Base-by-base conservation (phyloP, 2,797 vertebrate genomes). In the Remorina albescens region DNA sequence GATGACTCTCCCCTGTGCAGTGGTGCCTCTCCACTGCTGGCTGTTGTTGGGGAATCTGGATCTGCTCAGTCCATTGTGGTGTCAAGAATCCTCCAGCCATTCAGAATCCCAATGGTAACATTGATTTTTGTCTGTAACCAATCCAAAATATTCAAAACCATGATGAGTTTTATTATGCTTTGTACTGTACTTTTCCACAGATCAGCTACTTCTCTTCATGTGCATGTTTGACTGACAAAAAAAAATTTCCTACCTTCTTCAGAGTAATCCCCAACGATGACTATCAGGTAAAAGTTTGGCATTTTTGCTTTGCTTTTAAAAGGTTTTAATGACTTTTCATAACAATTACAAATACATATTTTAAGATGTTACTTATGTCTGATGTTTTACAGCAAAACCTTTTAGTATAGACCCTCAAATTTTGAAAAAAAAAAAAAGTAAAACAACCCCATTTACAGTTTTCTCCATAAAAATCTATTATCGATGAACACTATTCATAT, bases 141-240 rank as follows among this genome's bases (percentile, higher is more conserved):
- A 8, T 23, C 2, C 19, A 47, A 56, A 25, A 3, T 8, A 7
- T 55, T 4, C 30, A 16, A 39, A 7, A 5, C 12, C 15, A 2
- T 32, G 18, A 30, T 51, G 0, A 41, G 5, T 44, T 66, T 50
- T 28, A 32, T 0, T 42, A 1, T 63, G 11, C 19, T 66, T 16
- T 44, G 34, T 51, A 7, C 23, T 32, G 47, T 50, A 8, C 67
- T 32, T 78, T 60, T 16, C 5, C 13, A 44, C 73, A 95, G 94
- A 94, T 95, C 68, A 95, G 94, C 76, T 95, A 95, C 75, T 95
- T 95, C 78, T 94, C 94, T 19, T 91, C 94, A 0, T 95, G 94
- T 74, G 90, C 93, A 9, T 95, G 94, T 82, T 81, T 95, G 0
- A 92, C 89, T 80, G 88, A 95, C 81, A 91, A 90, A 69, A 87